A percentile compares a stretch with the other conserved stretches of the same genome.
These are phyloP conservation scores for Esox masquinongy DNA, from an alignment of 2,797 vertebrate genomes.

Conservation along the genomic window DNA sequence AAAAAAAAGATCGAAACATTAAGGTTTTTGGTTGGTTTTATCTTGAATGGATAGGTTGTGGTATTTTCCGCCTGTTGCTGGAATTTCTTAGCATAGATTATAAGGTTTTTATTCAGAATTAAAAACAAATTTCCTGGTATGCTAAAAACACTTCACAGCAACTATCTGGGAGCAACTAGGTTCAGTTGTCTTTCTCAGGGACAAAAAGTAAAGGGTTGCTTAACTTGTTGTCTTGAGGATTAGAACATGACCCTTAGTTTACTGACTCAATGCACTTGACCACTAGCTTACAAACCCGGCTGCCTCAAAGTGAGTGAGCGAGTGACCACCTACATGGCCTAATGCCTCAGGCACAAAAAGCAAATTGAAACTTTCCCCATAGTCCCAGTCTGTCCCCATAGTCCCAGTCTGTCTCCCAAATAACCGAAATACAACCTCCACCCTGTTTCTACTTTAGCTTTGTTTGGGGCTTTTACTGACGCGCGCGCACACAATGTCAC, in stretches of 20 bases:
- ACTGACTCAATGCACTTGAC: no score
- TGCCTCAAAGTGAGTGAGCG: not conserved
- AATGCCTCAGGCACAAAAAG: not conserved
- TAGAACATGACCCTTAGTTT: no score
- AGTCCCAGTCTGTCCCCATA: not conserved
- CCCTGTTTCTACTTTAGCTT: not conserved
- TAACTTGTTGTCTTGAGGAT: no score
- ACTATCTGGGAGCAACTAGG: no score
- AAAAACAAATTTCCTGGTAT: no score
- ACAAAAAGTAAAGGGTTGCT: no score
- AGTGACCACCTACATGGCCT: not conserved
- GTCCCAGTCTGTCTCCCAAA: not conserved
- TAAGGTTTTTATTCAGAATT: not conserved
- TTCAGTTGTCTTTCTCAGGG: no score
- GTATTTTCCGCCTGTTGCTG: not conserved
- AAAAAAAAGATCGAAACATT: not conserved
- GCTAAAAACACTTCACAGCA: no score
- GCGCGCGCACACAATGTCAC: not conserved
- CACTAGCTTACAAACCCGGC: no score
- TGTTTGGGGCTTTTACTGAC: not conserved
- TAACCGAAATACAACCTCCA: constrained; percentile 10
- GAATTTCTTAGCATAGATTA: not conserved
- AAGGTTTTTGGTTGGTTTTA: not conserved
- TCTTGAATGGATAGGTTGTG: not conserved
- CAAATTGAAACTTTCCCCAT: not conserved